phyloP scores from a whole-genome alignment of 1,140 invertebrate genomes.

The Amphibalanus amphitrite region DNA sequence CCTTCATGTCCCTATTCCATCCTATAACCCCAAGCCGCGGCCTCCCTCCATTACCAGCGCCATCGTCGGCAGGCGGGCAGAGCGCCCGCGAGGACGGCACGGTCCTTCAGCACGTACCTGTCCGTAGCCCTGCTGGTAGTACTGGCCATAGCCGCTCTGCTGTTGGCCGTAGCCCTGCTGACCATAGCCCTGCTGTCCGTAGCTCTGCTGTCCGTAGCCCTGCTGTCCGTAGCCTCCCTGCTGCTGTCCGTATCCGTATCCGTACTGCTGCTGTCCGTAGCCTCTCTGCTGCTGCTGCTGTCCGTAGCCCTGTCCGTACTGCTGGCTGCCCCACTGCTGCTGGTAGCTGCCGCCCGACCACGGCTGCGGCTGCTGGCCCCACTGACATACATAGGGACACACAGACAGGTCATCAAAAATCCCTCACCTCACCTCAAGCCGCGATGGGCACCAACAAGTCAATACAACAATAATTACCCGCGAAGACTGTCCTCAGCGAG shows the following conservation, averaged over 20 bases:
- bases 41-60: too few species aligned
- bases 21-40: too few species aligned
- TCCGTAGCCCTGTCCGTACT: neutral
- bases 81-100: neutral
- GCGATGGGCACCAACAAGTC: too few species aligned
- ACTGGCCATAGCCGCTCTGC: neutral
- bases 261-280: slow-evolving; percentile 8
- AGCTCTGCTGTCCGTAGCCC: neutral
- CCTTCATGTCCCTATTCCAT: too few species aligned
- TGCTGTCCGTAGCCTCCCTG: neutral
- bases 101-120: neutral
- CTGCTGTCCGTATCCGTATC: slow-evolving; percentile 2
- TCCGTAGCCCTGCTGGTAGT: neutral
- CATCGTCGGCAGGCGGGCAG: too few species aligned
- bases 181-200: neutral
- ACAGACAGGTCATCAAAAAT: too few species aligned
- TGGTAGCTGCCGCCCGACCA: slow-evolving; percentile 10
- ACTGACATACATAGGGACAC: slow-evolving; percentile 8
- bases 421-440: too few species aligned
- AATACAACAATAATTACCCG: too few species aligned
- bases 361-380: slow-evolving; percentile 11
- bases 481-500: too few species aligned
- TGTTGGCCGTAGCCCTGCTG: neutral
- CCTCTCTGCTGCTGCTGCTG: slow-evolving; percentile 1
- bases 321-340: slow-evolving; percentile 6